Conservation (phyloP, 2,888 invertebrate genomes). For the Acrocyrtus sp. region DNA sequence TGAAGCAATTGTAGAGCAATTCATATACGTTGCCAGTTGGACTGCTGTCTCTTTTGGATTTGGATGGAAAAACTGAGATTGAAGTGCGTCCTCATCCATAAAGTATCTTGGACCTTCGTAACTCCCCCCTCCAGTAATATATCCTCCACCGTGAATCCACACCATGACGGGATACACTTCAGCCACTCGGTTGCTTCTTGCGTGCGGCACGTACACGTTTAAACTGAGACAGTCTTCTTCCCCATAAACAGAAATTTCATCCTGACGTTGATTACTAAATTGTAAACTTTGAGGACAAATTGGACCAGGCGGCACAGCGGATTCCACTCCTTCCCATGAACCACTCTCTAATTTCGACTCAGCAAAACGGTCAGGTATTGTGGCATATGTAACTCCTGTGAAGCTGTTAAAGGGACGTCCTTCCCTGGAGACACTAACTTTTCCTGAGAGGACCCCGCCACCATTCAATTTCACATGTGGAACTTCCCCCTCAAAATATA, state of each 20-base stretch:
- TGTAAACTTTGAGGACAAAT: conserved; percentile 25
- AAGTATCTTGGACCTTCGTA: conserved; percentile 11
- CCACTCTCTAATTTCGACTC: neutral
- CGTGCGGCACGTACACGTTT: conserved; percentile 31
- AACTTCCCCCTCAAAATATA: conserved; percentile 1
- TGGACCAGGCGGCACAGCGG: conserved; percentile 5
- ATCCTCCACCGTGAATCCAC: conserved; percentile 23
- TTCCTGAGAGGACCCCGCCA: conserved; percentile 3
- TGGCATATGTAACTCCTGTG: conserved; percentile 7
- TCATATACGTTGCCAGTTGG: neutral
- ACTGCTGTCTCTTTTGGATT: conserved; percentile 18
- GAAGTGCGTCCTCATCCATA: conserved; percentile 22
- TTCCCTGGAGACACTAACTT: conserved; percentile 1
- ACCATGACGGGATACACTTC: conserved; percentile 19
- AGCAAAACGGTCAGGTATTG: conserved; percentile 10
- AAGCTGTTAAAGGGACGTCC: conserved; percentile 14
- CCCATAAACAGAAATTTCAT: neutral
- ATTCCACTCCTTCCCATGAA: conserved; percentile 20
- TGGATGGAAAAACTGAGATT: conserved; percentile 9
- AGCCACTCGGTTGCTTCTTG: neutral
- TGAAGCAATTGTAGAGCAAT: neutral
- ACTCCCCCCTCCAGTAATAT: neutral
- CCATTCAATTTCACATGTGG: conserved; percentile 2
- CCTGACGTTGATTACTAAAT: neutral
- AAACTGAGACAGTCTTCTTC: conserved; percentile 26